A percentile compares a stretch with the other conserved stretches of the same genome.
Conservation (phyloP, 2,888 invertebrate genomes). For the Caenorhabditis doughertyi region DNA sequence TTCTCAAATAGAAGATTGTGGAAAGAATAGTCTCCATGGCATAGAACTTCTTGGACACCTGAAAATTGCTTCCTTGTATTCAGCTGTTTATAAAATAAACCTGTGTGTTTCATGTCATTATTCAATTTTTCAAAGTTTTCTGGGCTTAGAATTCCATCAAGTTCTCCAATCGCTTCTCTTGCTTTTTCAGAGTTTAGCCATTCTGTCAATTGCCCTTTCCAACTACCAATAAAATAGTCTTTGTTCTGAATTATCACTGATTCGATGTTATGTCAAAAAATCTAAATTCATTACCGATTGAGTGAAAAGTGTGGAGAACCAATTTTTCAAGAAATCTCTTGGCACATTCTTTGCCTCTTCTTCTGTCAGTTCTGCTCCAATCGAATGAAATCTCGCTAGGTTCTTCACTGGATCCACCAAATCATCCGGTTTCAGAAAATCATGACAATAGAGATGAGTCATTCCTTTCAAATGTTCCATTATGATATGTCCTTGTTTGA, state of each 20-base stretch:
- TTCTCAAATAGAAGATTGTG: constrained; percentile 40
- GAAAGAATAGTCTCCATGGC: constrained; percentile 53
- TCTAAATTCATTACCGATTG: constrained; percentile 25
- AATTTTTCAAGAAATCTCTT: constrained; percentile 31
- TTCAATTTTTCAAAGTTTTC: constrained; percentile 30
- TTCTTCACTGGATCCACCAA: constrained; percentile 46
- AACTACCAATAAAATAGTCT: constrained; percentile 30
- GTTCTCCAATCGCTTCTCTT: constrained; percentile 5
- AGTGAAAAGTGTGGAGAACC: constrained; percentile 53
- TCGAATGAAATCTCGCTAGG: constrained; percentile 50
- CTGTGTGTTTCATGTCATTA: too few species aligned
- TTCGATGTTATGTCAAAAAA: background rate
- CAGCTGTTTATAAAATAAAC: too few species aligned
- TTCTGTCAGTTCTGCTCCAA: constrained; percentile 12
- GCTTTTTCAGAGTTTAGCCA: constrained; percentile 18
- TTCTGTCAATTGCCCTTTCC: background rate
- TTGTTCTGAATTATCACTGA: constrained; percentile 30
- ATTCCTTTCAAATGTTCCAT: constrained; percentile 51
- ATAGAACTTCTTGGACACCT: constrained; percentile 39
- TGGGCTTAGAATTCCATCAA: constrained; percentile 27
- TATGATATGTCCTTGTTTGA: constrained; percentile 28
- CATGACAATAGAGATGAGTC: constrained; percentile 22
- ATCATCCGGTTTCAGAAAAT: constrained; percentile 45
- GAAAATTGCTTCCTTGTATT: background rate
- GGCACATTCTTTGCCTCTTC: constrained; percentile 35